phyloP scores from a whole-genome alignment of 2,113 vertebrate genomes.

The Asarcornis scutulata region DNA sequence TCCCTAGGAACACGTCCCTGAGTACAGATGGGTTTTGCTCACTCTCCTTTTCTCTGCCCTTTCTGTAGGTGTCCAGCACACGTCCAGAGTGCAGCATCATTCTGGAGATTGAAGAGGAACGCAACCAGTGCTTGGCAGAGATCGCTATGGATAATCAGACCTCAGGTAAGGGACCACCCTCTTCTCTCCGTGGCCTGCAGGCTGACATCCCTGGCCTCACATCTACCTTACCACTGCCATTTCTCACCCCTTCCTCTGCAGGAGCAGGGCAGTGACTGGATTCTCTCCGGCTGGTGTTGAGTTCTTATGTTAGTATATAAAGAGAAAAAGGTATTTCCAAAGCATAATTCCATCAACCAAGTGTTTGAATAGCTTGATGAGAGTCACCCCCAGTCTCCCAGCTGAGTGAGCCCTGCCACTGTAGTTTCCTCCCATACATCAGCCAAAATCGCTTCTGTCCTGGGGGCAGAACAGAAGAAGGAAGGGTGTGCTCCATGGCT shows the following conservation, averaged over 20 bases:
- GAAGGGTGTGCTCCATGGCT: background rate
- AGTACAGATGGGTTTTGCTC: background rate
- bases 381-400: background rate
- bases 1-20: background rate
- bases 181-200: background rate
- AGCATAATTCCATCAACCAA: background rate
- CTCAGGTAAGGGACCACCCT: background rate
- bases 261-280: background rate
- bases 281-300: background rate
- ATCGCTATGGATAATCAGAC: conserved; percentile 44
- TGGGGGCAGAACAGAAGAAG: background rate
- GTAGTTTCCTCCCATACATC: background rate
- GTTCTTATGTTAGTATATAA: background rate
- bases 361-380: background rate
- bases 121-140: conserved; percentile 43
- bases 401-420: background rate
- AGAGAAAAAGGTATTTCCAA: background rate
- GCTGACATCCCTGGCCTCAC: background rate
- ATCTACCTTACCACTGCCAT: background rate
- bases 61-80: conserved; percentile 32
- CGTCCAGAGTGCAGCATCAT: conserved; percentile 50
- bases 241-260: background rate
- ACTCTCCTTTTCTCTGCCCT: background rate
- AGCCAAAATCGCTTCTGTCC: background rate
- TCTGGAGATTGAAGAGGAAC: conserved; percentile 50